Conservation (phyloP, 1,140 invertebrate genomes). For the Dendroctonus valens region DNA sequence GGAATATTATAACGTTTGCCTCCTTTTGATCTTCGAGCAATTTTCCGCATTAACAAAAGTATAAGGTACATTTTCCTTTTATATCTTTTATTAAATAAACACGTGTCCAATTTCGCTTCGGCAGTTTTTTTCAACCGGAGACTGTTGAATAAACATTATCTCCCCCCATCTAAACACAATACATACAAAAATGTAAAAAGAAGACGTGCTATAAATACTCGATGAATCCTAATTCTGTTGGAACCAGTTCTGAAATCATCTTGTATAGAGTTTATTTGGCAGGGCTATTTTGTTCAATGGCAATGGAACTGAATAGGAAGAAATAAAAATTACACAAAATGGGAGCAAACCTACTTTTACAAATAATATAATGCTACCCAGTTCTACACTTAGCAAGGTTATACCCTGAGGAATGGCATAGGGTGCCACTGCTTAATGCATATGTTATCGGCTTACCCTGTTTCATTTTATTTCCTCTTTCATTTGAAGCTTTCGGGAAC, state of each 20-base stretch:
- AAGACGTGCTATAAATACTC: conserved; percentile 8
- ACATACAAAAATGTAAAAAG: conserved; percentile 3
- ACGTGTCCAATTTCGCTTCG: too few species aligned
- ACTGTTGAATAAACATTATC: too few species aligned
- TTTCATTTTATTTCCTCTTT: conserved; percentile 25
- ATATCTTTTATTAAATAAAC: too few species aligned
- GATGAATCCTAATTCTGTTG: conserved; percentile 2
- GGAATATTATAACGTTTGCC: too few species aligned
- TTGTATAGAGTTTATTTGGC: conserved; percentile 24
- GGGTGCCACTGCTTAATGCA: conserved; percentile 28
- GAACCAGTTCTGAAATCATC: conserved; percentile 13
- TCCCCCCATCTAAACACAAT: neutral
- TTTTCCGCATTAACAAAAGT: too few species aligned
- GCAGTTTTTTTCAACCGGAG: too few species aligned
- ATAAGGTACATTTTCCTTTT: too few species aligned
- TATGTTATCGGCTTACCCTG: conserved; percentile 28
- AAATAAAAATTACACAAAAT: conserved; percentile 20
- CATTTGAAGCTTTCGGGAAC: conserved; percentile 19
- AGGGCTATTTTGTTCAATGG: conserved; percentile 14
- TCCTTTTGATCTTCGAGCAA: too few species aligned
- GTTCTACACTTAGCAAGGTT: conserved; percentile 25
- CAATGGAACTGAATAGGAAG: conserved; percentile 8
- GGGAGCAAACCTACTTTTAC: conserved; percentile 22
- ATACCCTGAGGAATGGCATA: conserved; percentile 23
- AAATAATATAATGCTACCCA: conserved; percentile 26